Conservation (phyloP, 1,140 invertebrate genomes). For the Pinna nobilis region DNA sequence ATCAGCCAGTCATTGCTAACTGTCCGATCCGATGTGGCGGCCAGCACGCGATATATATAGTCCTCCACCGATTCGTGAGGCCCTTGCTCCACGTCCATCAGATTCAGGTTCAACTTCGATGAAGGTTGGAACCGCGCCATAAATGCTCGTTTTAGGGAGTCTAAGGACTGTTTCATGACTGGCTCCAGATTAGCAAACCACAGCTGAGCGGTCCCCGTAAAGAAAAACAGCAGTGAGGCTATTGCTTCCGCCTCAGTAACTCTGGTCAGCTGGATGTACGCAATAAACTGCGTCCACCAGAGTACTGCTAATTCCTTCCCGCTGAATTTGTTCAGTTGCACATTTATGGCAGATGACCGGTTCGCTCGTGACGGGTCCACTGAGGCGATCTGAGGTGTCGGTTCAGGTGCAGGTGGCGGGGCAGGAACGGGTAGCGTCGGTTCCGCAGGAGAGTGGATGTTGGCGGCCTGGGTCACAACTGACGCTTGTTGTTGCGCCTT, state of each 20-base stretch:
- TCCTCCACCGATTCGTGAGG: background rate
- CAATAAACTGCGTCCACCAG: constrained; percentile 13
- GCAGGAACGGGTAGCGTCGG: background rate
- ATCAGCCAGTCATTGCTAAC: background rate
- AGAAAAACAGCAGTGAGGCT: background rate
- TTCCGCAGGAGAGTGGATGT: background rate
- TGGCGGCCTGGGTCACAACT: too few species aligned
- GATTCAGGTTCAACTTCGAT: background rate
- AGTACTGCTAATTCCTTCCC: background rate
- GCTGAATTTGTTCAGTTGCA: background rate
- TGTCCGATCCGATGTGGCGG: background rate
- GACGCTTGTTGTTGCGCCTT: too few species aligned
- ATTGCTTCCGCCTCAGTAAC: background rate
- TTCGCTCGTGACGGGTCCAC: background rate
- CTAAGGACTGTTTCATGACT: background rate
- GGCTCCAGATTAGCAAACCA: background rate
- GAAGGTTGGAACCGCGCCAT: background rate
- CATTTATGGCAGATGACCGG: background rate
- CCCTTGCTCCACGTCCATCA: background rate
- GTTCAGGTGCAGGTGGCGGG: background rate
- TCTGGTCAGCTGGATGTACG: background rate
- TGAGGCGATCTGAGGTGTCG: background rate
- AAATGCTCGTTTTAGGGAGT: background rate
- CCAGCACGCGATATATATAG: background rate
- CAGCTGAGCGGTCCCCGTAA: background rate